Evolutionary conservation across 2,888 invertebrate species (phyloP).

Genomic region (Drosophila pseudotalamancana): DNA sequence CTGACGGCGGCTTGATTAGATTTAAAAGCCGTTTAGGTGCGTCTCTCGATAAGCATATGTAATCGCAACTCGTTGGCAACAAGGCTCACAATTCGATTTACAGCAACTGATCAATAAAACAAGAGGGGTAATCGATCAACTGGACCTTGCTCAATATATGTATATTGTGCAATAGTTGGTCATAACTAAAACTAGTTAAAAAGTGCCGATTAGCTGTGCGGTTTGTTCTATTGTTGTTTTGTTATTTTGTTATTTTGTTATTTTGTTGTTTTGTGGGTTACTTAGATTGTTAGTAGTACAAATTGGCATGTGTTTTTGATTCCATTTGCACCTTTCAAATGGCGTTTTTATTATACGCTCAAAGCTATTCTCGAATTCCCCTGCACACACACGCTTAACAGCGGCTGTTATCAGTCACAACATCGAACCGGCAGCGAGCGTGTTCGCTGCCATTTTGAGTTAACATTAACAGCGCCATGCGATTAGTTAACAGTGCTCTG

Average conservation of each 20-base stretch:
- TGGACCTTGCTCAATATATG: conserved; percentile 73
- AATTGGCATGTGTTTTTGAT: background rate
- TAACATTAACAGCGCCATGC: conserved; percentile 27
- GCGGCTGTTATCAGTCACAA: conserved; percentile 26
- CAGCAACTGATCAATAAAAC: conserved; percentile 54
- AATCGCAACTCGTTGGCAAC: conserved; percentile 55
- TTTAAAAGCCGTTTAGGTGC: background rate
- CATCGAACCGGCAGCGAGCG: conserved; percentile 34
- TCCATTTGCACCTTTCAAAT: background rate
- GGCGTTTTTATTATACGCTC: background rate
- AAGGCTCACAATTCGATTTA: conserved; percentile 44
- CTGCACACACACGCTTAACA: background rate
- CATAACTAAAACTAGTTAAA: background rate
- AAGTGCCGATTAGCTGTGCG: background rate
- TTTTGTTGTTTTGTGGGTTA: background rate
- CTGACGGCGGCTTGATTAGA: conserved; percentile 38
- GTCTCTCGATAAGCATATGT: conserved; percentile 44
- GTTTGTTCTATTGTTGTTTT: too few species aligned
- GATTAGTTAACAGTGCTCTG: conserved; percentile 32
- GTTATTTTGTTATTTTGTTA: too few species aligned
- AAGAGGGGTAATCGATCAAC: conserved; percentile 58
- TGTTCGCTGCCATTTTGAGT: conserved; percentile 54
- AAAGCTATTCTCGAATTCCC: background rate
- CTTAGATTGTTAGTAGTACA: background rate
- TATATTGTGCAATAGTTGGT: conserved; percentile 10